These are phyloP conservation scores for Oreochromis spilurus DNA, from an alignment of 2,113 vertebrate species.

Conservation along the genomic window DNA sequence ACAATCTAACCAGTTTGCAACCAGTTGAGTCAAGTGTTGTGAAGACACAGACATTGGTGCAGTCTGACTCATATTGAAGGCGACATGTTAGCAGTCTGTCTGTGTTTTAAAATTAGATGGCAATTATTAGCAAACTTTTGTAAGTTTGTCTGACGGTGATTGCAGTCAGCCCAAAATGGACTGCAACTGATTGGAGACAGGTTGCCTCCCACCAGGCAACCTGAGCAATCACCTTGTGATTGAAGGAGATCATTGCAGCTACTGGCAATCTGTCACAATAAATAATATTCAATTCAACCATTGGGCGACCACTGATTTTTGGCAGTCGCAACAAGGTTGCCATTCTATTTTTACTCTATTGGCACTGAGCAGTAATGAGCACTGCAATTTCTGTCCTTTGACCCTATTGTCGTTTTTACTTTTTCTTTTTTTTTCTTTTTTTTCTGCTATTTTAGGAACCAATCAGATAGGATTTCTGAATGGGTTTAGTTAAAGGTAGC, in stretches of 20 bases:
- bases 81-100: not conserved
- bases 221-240: not conserved
- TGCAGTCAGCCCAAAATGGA: not conserved
- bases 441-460: not conserved
- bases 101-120: not conserved
- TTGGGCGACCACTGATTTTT: not conserved
- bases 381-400: not conserved
- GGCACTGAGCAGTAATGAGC: not conserved
- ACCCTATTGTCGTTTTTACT: not conserved
- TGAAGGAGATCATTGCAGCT: not conserved
- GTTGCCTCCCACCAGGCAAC: not conserved
- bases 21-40: not conserved
- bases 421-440: fast-evolving
- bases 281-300: not conserved
- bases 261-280: not conserved
- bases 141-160: not conserved
- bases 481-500: not conserved
- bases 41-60: fast-evolving
- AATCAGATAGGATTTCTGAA: not conserved
- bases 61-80: not conserved
- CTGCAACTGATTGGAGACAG: fast-evolving
- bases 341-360: not conserved
- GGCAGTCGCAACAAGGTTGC: not conserved
- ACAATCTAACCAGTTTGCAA: not conserved
- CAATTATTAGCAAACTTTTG: not conserved